Base-by-base conservation (phyloP, 1,140 invertebrate species). In the Caenorhabditis tropicalis region DNA sequence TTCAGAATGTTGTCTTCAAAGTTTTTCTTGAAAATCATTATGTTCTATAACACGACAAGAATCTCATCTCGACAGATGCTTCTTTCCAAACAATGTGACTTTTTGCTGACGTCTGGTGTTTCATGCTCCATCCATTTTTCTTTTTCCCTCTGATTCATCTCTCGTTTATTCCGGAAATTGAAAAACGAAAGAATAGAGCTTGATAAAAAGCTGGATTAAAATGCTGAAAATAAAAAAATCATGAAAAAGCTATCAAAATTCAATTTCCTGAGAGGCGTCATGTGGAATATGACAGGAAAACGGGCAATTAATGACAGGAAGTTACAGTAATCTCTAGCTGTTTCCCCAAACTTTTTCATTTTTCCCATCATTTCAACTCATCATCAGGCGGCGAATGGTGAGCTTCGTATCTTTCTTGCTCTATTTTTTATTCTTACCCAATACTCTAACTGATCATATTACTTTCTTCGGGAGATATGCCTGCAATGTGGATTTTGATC, bases 221-320 rank as follows among this genome's bases (percentile, higher is more conserved):
- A 27, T 5, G 4, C 4, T 58, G 27, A 24, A 74, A 24, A 1
- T 19, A 21, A 24, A 43, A 74, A 39, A 27, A 24, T 6, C 29
- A 27, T 27, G 10, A 43, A 74, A 74, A 46, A 2, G 33, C 15
- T 5, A 51, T 51, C 48, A 74, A 43, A 74, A 74, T 74, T 24
- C 16, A 39, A 74, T 74, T 74, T 74, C 65, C 65, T 65, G 58
- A 36, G 65, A n/a, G 65, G n/a, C n/a, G 58, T 65, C 31, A 21
- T 65, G 31, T 27, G 15, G 36, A 65, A 16, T n/a, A 24, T 2
- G 29, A 27, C 31, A 36, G 58, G 31, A 65, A 65, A 33, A 33
- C n/a, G 9, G 36, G 4, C 58, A 65, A 65, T 65, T 65, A 65
- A 10, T 19, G n/a, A 36, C 58, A 65, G 58, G 58, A 65, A 65